Evolutionary conservation across 2,113 vertebrate genomes (phyloP).

Genomic region (Hippolais icterina): DNA sequence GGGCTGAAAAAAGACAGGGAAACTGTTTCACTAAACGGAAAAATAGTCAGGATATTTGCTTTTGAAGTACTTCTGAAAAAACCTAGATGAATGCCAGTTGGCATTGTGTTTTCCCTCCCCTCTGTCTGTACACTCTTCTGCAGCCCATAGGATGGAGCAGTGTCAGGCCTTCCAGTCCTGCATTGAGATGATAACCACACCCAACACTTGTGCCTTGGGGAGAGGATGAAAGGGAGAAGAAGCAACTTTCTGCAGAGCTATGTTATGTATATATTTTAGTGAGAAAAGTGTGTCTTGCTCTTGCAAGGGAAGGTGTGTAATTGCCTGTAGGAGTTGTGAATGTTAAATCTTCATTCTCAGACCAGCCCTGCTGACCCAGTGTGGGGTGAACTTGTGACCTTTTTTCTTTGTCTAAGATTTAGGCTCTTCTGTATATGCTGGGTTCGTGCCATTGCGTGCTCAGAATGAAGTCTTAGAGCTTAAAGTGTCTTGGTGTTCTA

Average conservation of each 20-base stretch:
- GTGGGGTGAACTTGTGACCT: background rate
- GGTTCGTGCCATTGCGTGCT: background rate
- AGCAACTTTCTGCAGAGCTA: background rate
- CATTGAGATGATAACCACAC: background rate
- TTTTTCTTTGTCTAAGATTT: background rate
- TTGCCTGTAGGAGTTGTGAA: background rate
- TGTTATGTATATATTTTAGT: background rate
- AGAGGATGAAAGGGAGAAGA: background rate
- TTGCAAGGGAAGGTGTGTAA: background rate
- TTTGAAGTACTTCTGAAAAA: conserved; percentile 15
- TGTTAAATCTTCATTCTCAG: background rate
- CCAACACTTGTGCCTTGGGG: background rate
- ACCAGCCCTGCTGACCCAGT: background rate
- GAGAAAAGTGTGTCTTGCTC: background rate
- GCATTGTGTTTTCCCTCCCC: background rate
- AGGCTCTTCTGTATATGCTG: background rate
- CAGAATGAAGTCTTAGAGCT: background rate
- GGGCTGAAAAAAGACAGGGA: background rate
- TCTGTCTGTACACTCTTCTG: background rate
- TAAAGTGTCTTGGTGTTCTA: background rate
- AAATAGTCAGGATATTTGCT: background rate
- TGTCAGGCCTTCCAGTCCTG: background rate
- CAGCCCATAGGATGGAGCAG: background rate
- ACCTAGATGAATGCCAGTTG: background rate
- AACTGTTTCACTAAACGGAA: background rate